Conservation (phyloP, 1,140 invertebrate species). For the Sitophilus oryzae region DNA sequence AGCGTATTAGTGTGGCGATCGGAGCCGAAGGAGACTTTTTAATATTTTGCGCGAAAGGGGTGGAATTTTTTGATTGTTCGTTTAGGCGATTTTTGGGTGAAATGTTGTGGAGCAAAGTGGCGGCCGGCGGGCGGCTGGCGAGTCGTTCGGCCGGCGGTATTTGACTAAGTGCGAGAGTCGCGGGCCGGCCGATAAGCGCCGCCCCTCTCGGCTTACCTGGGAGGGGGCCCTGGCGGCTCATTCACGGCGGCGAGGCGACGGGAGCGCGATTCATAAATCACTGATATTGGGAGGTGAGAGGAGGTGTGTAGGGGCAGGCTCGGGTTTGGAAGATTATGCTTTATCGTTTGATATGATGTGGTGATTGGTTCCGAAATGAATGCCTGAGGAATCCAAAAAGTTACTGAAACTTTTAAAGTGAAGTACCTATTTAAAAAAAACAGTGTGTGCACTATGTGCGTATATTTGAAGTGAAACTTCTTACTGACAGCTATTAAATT, state of each 20-base stretch:
- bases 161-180: slow-evolving; percentile 41
- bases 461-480: too few relatives aligned
- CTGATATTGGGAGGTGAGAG: slow-evolving; percentile 23
- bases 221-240: slow-evolving; percentile 32
- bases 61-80: slow-evolving; percentile 11
- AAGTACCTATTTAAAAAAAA: too few relatives aligned
- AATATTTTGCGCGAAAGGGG: slow-evolving; percentile 13
- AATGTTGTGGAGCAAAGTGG: neutral
- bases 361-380: too few relatives aligned
- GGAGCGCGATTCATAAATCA: slow-evolving; percentile 40
- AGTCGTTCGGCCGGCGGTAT: slow-evolving; percentile 33
- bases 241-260: slow-evolving; percentile 28
- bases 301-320: neutral
- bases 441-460: too few relatives aligned
- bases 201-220: slow-evolving; percentile 41
- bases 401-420: too few relatives aligned
- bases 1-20: slow-evolving; percentile 24
- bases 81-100: neutral
- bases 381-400: too few relatives aligned
- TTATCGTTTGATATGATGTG: too few relatives aligned
- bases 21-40: too few relatives aligned
- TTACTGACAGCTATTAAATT: too few relatives aligned
- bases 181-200: slow-evolving; percentile 35
- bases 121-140: slow-evolving; percentile 7
- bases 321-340: too few relatives aligned